phyloP scores from a whole-genome alignment of 2,113 vertebrate species.

The Ciconia boyciana region DNA sequence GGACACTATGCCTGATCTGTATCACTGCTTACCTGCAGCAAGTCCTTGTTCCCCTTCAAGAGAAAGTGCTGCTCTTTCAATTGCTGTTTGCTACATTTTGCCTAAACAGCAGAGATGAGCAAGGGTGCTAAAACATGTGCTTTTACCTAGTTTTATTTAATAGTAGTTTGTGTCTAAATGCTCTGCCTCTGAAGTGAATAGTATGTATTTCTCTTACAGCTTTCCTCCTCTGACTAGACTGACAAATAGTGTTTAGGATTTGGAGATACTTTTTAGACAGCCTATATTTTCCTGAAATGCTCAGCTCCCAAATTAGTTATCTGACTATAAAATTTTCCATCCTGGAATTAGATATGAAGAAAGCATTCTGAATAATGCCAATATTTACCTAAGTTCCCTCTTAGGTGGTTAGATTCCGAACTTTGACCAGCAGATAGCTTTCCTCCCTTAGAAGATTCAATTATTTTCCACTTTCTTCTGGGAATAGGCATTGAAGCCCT shows the following conservation, averaged over 20 bases:
- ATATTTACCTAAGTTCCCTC: not conserved
- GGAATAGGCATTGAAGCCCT: not conserved
- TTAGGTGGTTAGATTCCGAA: not conserved
- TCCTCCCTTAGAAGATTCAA: not conserved
- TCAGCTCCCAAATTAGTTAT: not conserved
- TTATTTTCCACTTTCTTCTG: not conserved
- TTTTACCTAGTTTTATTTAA: not conserved
- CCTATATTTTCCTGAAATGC: not conserved
- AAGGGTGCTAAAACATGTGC: not conserved
- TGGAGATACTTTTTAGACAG: not conserved
- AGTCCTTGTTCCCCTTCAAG: not conserved
- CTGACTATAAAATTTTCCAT: not conserved
- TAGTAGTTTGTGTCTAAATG: not conserved
- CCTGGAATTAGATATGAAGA: not conserved
- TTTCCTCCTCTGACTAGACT: not conserved
- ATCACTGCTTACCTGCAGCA: not conserved
- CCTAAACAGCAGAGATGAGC: not conserved
- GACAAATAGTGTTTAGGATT: not conserved
- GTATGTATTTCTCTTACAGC: not conserved
- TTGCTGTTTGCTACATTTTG: not conserved
- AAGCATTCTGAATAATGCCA: not conserved
- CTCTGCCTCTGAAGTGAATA: not conserved
- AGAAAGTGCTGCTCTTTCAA: not conserved
- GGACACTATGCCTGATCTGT: not conserved
- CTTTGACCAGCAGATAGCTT: not conserved